Evolutionary conservation across 2,797 vertebrate genomes (phyloP).

Genomic region (Schizothorax lantsangensis): DNA sequence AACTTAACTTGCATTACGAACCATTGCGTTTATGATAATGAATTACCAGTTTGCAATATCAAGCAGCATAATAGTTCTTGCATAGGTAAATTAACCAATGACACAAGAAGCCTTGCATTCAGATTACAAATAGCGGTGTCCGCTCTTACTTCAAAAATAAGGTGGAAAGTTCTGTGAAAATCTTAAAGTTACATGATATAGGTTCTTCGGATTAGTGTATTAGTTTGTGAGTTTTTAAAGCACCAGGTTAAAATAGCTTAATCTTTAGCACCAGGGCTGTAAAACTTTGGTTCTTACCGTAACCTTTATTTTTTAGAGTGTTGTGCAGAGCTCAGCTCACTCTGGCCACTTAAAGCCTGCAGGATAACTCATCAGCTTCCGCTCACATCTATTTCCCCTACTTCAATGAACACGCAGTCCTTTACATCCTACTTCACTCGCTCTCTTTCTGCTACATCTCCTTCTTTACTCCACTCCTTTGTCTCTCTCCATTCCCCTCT

Average conservation of each 20-base stretch:
- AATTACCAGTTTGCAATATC: not conserved
- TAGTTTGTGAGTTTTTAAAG: not conserved
- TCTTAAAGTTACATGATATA: not conserved
- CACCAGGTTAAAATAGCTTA: not conserved
- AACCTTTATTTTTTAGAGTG: constrained; percentile 14
- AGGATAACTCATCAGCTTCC: constrained; percentile 43
- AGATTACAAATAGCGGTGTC: not conserved
- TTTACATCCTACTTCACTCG: constrained; percentile 42
- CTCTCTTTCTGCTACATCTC: constrained; percentile 31
- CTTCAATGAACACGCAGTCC: constrained; percentile 34
- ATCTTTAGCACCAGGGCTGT: not conserved
- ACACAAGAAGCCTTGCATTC: not conserved
- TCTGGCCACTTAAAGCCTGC: constrained; percentile 23
- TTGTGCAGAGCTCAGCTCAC: constrained; percentile 30
- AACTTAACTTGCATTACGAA: not conserved
- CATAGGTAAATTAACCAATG: not conserved
- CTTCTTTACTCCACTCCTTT: constrained; percentile 47
- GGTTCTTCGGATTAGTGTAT: not conserved
- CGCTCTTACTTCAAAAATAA: not conserved
- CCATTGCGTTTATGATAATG: not conserved
- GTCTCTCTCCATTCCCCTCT: constrained; percentile 15
- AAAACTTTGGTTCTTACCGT: not conserved
- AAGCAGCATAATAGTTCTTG: not conserved
- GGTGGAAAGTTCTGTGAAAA: not conserved
- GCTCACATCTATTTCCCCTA: constrained; percentile 36